Evolutionary conservation across 2,113 vertebrate species (phyloP).

Genomic region (Catharus minimus): DNA sequence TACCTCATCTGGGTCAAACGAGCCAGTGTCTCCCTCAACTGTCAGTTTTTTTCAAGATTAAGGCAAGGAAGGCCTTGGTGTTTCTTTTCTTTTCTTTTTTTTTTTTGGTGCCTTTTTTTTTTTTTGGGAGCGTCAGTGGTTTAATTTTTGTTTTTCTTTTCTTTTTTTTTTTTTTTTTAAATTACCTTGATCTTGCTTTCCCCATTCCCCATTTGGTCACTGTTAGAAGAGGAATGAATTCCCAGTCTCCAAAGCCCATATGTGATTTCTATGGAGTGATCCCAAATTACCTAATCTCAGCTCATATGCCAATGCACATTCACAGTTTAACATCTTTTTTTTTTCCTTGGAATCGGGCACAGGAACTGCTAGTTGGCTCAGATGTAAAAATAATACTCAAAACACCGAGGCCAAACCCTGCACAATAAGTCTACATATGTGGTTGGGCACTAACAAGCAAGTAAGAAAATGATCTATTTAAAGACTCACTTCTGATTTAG

Average conservation of each 20-base stretch:
- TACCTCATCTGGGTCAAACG: neutral
- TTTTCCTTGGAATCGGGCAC: conserved; percentile 41
- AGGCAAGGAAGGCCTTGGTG: neutral
- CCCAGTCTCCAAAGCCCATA: conserved; percentile 67
- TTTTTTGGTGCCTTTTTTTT: neutral
- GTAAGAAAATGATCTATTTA: conserved; percentile 53
- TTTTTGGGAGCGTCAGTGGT: neutral
- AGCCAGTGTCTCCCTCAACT: neutral
- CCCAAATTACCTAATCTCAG: conserved; percentile 67
- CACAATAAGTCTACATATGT: conserved; percentile 25
- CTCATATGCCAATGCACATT: conserved; percentile 58
- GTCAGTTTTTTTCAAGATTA: neutral
- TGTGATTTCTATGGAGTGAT: conserved; percentile 63
- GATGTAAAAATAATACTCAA: conserved; percentile 51
- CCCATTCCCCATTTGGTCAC: conserved; percentile 23
- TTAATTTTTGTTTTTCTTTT: neutral
- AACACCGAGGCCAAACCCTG: conserved; percentile 29
- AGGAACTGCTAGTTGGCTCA: conserved; percentile 36
- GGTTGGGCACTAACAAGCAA: conserved; percentile 52
- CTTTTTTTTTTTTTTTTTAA: neutral
- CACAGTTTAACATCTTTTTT: conserved; percentile 58
- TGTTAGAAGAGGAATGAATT: conserved; percentile 68
- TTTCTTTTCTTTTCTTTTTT: neutral
- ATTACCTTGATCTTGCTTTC: conserved; percentile 28
- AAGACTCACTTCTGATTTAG: conserved; percentile 62